These are phyloP conservation scores for Ormyrus nitidulus DNA, from an alignment of 2,888 invertebrate genomes.

Conservation along the genomic window DNA sequence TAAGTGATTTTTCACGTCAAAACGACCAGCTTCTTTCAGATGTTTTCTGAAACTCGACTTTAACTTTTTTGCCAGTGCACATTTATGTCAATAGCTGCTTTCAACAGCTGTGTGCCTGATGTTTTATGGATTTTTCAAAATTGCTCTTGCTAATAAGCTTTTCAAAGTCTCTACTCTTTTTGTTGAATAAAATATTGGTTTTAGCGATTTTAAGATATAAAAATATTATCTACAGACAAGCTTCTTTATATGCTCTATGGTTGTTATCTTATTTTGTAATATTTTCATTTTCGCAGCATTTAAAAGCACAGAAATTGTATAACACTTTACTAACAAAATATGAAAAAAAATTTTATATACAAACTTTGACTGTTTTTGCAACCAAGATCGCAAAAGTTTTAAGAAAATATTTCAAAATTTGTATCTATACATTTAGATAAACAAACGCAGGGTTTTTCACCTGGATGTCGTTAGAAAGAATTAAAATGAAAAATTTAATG, in stretches of 20 bases:
- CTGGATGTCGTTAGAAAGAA: too few relatives aligned
- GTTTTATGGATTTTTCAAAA: constrained; percentile 1
- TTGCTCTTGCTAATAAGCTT: constrained; percentile 21
- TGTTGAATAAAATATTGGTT: neutral
- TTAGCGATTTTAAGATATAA: neutral
- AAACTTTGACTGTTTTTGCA: too few relatives aligned
- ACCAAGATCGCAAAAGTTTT: neutral
- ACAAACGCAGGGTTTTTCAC: neutral
- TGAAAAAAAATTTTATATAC: too few relatives aligned
- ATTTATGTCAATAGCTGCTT: neutral
- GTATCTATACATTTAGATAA: neutral
- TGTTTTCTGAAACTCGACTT: neutral
- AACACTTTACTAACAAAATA: too few relatives aligned
- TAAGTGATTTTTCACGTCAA: constrained; percentile 30
- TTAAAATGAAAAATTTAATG: too few relatives aligned
- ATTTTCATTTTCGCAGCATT: too few relatives aligned
- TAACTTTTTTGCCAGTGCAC: neutral
- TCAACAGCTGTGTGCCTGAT: neutral
- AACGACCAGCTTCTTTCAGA: neutral
- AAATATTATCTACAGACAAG: neutral
- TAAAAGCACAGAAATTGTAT: too few relatives aligned
- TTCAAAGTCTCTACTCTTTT: too few relatives aligned
- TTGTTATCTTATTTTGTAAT: too few relatives aligned
- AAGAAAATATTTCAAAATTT: neutral
- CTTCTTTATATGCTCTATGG: too few relatives aligned